Evolutionary conservation across 2,888 invertebrate species (phyloP), one percentile per base, ranked within the genome.

Genomic region (Exephanes ischioxanthus): DNA sequence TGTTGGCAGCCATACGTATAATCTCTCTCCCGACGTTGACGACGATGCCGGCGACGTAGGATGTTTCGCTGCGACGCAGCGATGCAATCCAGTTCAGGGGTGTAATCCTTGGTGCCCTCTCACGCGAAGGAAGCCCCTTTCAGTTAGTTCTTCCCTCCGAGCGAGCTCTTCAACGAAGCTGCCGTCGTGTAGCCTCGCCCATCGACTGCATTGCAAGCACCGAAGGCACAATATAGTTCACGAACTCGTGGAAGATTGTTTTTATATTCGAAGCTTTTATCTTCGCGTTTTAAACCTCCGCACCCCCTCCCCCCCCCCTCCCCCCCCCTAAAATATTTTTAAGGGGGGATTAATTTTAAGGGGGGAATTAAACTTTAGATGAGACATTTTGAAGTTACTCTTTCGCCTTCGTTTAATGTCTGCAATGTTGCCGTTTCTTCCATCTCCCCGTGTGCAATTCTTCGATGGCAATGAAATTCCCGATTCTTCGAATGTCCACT

Each of bases 1-100:
- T 68, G 78, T 66, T 81, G 84, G 84, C 81, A 85, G 84, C 81
- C 84, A 81, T 85, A 85, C 73, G 84, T 77, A 68, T 85, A 85
- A 68, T 77, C 84, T 77, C 77, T 80, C 80, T 58, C 66, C 53
- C 63, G 73, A 78, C 84, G 67, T 67, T 66, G 76, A 73, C 48
- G 51, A 53, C 58, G 63, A 71, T 37, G 37, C 33, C 33, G 63
- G 14, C 26, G 55, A 19, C 66, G 61, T 73, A 58, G 51, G 66
- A 78, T 53, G 67, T 68, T 75, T 78, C 73, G 70, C 78, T 72
- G 71, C 71, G 58, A 80, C 75, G 76, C 79, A 76, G 61, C 85
- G 80, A 37, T 79, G 83, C 72, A 61, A 67, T 70, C 68, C 76
- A 41, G 83, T 79, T 82, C 58, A 71, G 16, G 67, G 48, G 11